Percentiles rank a stretch among this genome's conserved stretches.
Conservation (phyloP, 2,113 vertebrate species). For the Pseudolaguvia tuberculata region DNA sequence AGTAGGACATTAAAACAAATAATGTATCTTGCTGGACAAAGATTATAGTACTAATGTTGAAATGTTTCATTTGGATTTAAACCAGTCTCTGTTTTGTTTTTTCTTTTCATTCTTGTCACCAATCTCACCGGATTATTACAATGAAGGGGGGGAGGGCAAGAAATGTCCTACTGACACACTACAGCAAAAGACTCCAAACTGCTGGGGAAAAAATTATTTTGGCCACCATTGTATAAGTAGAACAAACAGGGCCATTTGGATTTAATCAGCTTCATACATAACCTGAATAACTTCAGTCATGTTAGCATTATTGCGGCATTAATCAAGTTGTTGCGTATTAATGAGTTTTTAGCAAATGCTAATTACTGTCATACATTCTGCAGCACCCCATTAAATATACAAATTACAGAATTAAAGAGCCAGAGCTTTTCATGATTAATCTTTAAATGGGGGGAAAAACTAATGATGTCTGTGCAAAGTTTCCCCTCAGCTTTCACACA, state of each 20-base stretch:
- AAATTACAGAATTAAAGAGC: slow-evolving; percentile 99
- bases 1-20: no score
- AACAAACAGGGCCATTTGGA: slow-evolving; percentile 97
- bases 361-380: slow-evolving; percentile 99
- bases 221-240: slow-evolving; percentile 56
- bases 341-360: slow-evolving; percentile 99
- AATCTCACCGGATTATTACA: no score
- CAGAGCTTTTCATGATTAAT: slow-evolving; percentile 99
- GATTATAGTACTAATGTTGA: no score
- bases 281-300: slow-evolving; percentile 99
- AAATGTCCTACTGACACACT: no score
- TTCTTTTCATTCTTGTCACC: no score
- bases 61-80: no score
- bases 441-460: slow-evolving; percentile 98
- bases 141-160: no score
- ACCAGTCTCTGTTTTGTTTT: no score
- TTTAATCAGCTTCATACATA: slow-evolving; percentile 99
- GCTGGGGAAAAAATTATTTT: no score
- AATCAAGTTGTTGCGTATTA: slow-evolving; percentile 99
- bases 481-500: slow-evolving; percentile 95
- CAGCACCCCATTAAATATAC: slow-evolving; percentile 99
- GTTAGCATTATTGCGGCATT: slow-evolving; percentile 99
- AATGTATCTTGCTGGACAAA: no score
- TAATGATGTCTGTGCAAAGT: slow-evolving; percentile 99
- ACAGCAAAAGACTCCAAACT: no score